Conservation (phyloP, 2,888 invertebrate genomes). For the Nebria brevicollis region DNA sequence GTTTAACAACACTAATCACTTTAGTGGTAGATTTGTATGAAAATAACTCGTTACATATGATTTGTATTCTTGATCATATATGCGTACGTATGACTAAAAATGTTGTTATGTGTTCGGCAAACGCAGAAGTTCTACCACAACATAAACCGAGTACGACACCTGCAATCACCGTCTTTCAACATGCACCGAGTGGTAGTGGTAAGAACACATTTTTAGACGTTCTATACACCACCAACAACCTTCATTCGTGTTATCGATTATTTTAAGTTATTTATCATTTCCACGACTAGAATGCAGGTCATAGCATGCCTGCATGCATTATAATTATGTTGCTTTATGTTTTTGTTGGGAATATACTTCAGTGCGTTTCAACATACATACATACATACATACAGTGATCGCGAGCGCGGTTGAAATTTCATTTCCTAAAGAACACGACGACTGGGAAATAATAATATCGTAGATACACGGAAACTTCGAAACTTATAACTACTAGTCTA, state of each 20-base stretch:
- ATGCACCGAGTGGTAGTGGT: constrained; percentile 64
- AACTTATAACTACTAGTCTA: background rate
- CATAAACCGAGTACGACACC: constrained; percentile 71
- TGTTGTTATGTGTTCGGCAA: constrained; percentile 16
- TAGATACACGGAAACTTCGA: constrained; percentile 5
- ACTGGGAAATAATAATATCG: background rate
- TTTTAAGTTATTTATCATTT: constrained; percentile 42
- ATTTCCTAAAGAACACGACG: constrained; percentile 29
- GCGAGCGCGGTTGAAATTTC: constrained; percentile 23
- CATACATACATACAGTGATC: background rate
- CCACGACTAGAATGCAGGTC: constrained; percentile 44
- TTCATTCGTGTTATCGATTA: constrained; percentile 39
- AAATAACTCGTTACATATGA: constrained; percentile 12
- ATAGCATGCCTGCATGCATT: constrained; percentile 46
- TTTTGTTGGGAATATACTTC: constrained; percentile 42
- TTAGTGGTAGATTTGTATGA: constrained; percentile 20
- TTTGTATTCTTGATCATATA: constrained; percentile 37
- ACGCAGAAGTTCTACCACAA: constrained; percentile 61
- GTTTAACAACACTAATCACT: constrained; percentile 38
- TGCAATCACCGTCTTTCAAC: constrained; percentile 72
- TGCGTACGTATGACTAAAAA: background rate
- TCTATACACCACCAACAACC: constrained; percentile 11
- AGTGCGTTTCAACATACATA: constrained; percentile 12
- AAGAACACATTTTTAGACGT: constrained; percentile 26
- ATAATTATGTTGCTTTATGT: constrained; percentile 45